Base-by-base conservation (phyloP, 2,888 invertebrate species). In the Lepeophtheirus nordmannii region DNA sequence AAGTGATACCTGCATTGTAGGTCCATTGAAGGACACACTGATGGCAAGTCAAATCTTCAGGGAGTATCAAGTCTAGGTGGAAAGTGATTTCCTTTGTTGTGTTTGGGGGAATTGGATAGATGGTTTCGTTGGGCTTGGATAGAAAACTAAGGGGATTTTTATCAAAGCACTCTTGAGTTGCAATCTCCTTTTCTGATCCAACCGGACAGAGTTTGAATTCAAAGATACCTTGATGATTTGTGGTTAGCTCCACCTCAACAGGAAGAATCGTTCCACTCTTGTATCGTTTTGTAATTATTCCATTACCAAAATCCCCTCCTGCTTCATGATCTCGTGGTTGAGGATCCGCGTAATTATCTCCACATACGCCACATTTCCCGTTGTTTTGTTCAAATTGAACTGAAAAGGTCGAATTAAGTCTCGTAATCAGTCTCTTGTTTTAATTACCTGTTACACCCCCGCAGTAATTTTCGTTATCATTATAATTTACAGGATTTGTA, bases 21-120 rank as follows among this genome's bases (percentile, higher is more conserved):
- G 85, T 89, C 92, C 92, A 92, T 74, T 91, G 90, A n/a, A 92
- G 74, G 7, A 92, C 87, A 73, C 92, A 92, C 72, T 89, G 89
- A 0, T 86, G 84, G 72, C 91, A 92, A 0, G 88, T 88, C 2
- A 92, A 75, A 72, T 85, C 88, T 0, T 87, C 80, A 0, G 92
- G 92, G 62, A 92, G 78, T 3, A 83, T 80, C 0, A 90, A 87
- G 69, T 82, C 80, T 74, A 89, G 88, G 67, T 83, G 80, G 71
- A 83, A 82, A 56, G 77, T 75, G 17, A 75, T 79, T 68, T 78
- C 77, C 76, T 86, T 86, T 62, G 82, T 82, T 3, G 84, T 82
- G 71, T 86, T 84, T 68, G 81, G 75, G 0, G 87, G 87, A 68
- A 88, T 87, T 11, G 83, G 75, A 73, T 83, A 88, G 23, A 82